phyloP scores from a whole-genome alignment of 2,888 invertebrate species.

The Xanthia togata region DNA sequence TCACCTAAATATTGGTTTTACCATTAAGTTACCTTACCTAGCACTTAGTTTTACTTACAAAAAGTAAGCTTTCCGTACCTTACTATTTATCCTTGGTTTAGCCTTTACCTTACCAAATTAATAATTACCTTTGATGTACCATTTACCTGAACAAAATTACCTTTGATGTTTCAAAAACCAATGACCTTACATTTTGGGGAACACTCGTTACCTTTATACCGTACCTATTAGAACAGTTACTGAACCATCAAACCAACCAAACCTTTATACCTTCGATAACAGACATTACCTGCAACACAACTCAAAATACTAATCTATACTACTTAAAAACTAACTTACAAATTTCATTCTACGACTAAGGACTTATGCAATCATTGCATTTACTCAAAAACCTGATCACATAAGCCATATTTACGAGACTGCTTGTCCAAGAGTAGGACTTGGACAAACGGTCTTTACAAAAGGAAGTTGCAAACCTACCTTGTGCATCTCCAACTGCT shows the following conservation, averaged over 20 bases:
- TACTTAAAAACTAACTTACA: slow-evolving; percentile 78
- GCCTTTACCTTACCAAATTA: no score
- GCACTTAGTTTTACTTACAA: no score
- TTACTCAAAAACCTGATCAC: slow-evolving; percentile 43
- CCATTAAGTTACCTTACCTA: no score
- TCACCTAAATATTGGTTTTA: no score
- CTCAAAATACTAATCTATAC: slow-evolving; percentile 33
- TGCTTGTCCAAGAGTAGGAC: slow-evolving; percentile 40
- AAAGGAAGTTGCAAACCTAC: slow-evolving; percentile 84
- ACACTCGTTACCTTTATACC: not conserved
- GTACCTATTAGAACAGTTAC: not conserved
- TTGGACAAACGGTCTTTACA: slow-evolving; percentile 64
- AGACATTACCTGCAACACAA: slow-evolving; percentile 53
- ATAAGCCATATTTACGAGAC: slow-evolving; percentile 54
- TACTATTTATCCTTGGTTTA: no score
- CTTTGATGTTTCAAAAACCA: not conserved
- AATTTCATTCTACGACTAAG: slow-evolving; percentile 84
- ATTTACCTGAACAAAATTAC: no score
- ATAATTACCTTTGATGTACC: not conserved
- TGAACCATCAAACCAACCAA: not conserved
- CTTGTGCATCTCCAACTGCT: slow-evolving; percentile 90
- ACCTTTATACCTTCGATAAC: not conserved
- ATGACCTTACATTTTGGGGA: rapidly evolving
- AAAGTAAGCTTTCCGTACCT: no score
- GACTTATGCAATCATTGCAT: slow-evolving; percentile 67